These are phyloP conservation scores for Mallotus villosus DNA, from an alignment of 2,797 vertebrate species.

Conservation along the genomic window DNA sequence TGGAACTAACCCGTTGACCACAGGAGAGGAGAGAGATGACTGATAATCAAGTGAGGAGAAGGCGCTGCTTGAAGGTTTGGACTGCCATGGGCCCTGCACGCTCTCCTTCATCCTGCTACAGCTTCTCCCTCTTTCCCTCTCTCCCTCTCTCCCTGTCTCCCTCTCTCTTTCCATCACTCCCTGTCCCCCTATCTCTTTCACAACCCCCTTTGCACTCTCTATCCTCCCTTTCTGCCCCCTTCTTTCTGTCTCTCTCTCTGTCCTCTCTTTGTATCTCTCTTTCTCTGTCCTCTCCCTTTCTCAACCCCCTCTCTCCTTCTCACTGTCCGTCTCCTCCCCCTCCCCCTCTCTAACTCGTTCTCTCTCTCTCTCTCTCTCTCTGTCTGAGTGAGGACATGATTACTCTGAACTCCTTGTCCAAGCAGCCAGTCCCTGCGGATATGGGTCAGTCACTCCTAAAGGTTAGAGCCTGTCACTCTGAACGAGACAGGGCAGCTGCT, in stretches of 20 bases:
- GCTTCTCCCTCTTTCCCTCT: slow-evolving; percentile 60
- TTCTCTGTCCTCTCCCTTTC: too few relatives aligned
- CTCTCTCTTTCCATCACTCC: not conserved
- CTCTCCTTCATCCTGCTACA: slow-evolving; percentile 39
- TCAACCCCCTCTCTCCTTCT: slow-evolving; percentile 3
- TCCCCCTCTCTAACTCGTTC: slow-evolving; percentile 43
- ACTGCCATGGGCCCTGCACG: slow-evolving; percentile 55
- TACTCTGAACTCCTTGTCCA: slow-evolving; percentile 53
- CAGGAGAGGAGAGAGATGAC: slow-evolving; percentile 68
- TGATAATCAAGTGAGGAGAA: slow-evolving; percentile 68
- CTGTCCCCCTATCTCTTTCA: not conserved
- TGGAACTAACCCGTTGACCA: slow-evolving; percentile 70
- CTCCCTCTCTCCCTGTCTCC: slow-evolving; percentile 27
- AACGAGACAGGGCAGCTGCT: slow-evolving; percentile 53
- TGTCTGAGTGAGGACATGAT: slow-evolving; percentile 28
- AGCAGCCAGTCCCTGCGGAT: slow-evolving; percentile 56
- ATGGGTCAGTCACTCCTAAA: slow-evolving; percentile 62
- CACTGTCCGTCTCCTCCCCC: slow-evolving; percentile 57
- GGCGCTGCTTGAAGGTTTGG: slow-evolving; percentile 63
- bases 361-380: slow-evolving; percentile 57
- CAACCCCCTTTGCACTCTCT: too few relatives aligned
- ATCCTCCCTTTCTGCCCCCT: not conserved
- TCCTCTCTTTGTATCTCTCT: too few relatives aligned
- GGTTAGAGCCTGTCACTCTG: slow-evolving; percentile 63
- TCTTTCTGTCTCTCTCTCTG: not conserved